phyloP scores from a whole-genome alignment of 2,113 vertebrate genomes.

The Elephantulus edwardii region DNA sequence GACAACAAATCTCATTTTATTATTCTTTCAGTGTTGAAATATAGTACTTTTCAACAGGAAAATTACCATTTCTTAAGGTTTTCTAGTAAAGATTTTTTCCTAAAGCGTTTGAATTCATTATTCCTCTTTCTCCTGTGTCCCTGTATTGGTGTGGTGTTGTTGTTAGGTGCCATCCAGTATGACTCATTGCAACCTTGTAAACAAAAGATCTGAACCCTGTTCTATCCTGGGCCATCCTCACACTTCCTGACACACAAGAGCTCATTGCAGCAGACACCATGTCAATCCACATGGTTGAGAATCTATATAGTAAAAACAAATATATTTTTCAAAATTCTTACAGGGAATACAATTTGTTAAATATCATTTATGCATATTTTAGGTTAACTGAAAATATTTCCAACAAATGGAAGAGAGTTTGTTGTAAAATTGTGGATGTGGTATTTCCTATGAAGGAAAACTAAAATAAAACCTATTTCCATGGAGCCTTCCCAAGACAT shows the following conservation, averaged over 20 bases:
- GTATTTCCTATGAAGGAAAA: not conserved
- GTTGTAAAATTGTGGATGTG: not conserved
- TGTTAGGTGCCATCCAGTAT: no score
- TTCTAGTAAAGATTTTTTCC: constrained; percentile 25
- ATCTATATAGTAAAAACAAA: not conserved
- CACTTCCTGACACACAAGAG: no score
- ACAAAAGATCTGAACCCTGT: no score
- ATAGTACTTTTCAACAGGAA: not conserved
- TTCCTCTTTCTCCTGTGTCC: no score
- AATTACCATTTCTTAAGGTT: not conserved
- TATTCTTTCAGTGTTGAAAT: not conserved
- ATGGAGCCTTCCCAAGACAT: not conserved
- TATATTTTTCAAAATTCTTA: constrained; percentile 37
- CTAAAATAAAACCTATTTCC: not conserved
- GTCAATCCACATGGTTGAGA: no score
- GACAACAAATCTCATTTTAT: not conserved
- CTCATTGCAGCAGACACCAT: no score
- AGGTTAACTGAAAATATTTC: not conserved
- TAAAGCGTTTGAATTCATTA: not conserved
- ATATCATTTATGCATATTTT: not conserved
- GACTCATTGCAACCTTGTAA: no score
- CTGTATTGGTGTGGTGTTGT: no score
- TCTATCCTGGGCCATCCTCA: no score
- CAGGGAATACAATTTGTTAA: constrained; percentile 7
- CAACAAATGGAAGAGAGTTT: not conserved